Evolutionary conservation across 2,888 invertebrate species (phyloP).

Genomic region (Amphipoea oculea): DNA sequence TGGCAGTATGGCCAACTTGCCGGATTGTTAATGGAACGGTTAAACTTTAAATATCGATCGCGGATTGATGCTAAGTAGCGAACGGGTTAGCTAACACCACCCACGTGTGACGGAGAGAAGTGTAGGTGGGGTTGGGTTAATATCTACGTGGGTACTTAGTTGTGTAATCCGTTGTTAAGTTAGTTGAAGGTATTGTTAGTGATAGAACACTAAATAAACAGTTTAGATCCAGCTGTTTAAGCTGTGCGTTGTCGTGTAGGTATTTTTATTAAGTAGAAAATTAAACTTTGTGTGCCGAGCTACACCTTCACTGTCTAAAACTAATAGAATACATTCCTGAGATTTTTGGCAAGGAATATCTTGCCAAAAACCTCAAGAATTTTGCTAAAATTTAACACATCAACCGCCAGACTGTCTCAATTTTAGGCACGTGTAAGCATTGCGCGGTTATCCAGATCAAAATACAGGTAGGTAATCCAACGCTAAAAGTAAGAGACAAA

Average conservation of each 20-base stretch:
- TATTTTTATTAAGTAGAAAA: too few species aligned
- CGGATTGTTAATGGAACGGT: conserved; percentile 74
- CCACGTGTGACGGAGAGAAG: conserved; percentile 26
- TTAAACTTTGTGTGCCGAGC: background rate
- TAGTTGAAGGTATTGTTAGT: conserved; percentile 21
- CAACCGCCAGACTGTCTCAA: background rate
- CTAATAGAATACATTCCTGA: too few species aligned
- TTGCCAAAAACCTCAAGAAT: background rate
- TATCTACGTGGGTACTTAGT: conserved; percentile 2
- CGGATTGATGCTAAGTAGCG: conserved; percentile 66
- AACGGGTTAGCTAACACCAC: conserved; percentile 56
- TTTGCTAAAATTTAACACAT: background rate
- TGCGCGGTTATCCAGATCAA: background rate
- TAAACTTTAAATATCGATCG: conserved; percentile 73
- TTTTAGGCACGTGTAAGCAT: background rate
- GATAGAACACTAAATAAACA: conserved; percentile 21
- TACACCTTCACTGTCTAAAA: background rate
- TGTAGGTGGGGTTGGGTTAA: conserved; percentile 25
- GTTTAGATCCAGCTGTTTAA: too few species aligned
- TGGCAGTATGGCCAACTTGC: conserved; percentile 53
- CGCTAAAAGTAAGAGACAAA: conserved; percentile 28
- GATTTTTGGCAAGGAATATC: too few species aligned
- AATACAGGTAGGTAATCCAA: conserved; percentile 18
- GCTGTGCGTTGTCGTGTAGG: too few species aligned
- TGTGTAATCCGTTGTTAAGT: conserved; percentile 28